These are phyloP conservation scores for Caerostris extrusa DNA, from an alignment of 1,140 invertebrate species.

Conservation along the genomic window DNA sequence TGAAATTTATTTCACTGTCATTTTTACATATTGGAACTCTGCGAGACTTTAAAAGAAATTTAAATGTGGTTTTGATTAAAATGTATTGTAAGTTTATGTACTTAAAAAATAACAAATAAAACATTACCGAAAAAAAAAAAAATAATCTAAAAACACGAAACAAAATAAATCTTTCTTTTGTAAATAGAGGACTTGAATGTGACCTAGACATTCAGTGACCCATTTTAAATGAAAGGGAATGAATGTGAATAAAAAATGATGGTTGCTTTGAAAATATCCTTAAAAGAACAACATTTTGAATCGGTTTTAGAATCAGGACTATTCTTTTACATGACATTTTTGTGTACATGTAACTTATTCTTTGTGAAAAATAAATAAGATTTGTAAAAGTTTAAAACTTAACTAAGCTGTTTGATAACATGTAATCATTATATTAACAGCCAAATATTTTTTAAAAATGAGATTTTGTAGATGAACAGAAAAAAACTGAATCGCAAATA, in stretches of 20 bases:
- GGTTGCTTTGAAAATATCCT: neutral
- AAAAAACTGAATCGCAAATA: too few species aligned
- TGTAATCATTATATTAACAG: too few species aligned
- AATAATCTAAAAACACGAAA: neutral
- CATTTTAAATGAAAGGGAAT: conserved; percentile 23
- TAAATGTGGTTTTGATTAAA: too few species aligned
- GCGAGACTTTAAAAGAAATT: too few species aligned
- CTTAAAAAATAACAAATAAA: neutral
- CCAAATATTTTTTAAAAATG: too few species aligned
- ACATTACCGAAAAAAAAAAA: neutral
- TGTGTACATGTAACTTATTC: neutral
- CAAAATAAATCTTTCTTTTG: neutral
- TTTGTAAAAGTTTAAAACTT: too few species aligned
- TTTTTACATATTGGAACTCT: too few species aligned
- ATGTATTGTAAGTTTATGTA: neutral
- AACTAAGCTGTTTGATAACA: too few species aligned
- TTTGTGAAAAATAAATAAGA: neutral
- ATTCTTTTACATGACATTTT: too few species aligned
- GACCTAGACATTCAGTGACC: conserved; percentile 30
- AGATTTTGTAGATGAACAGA: too few species aligned
- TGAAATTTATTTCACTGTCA: too few species aligned
- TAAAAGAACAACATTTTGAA: neutral
- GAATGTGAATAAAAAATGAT: conserved; percentile 6
- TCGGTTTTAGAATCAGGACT: too few species aligned
- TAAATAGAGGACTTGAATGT: neutral